Base-by-base conservation (phyloP, 2,113 vertebrate species). In the Oriolus oriolus region DNA sequence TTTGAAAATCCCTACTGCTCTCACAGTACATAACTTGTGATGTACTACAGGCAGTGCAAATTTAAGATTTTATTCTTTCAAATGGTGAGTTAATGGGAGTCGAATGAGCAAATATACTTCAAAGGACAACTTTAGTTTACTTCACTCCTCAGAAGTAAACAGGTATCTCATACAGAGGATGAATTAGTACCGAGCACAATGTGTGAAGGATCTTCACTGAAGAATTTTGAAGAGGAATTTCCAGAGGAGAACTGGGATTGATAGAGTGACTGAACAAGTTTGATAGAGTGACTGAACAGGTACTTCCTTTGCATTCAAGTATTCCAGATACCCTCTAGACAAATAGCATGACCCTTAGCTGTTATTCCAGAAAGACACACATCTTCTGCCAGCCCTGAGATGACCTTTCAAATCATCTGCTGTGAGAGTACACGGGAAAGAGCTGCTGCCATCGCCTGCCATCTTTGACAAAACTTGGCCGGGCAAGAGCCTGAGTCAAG, bases 21-120 rank as follows among this genome's bases (percentile, higher is more conserved):
- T 84, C 84, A 81, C 42, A 89, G 35, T 74, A 41, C n/a, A 19
- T 47, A 68, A 57, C 0, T 12, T 71, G 47, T 76, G 77, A 87
- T 49, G 30, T 64, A 89, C 35, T 81, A 47, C n/a, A 81, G 56
- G 47, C 47, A 87, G 60, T 50, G 59, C 31, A 93, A 95, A 84
- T 82, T 87, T 93, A 78, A 89, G 33, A 70, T 75, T 94, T 91
- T n/a, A 56, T 84, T 89, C 8, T 78, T 94, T 84, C 15, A 78
- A 63, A 79, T 64, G 11, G 8, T 44, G n/a, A 92, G 27, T 78
- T 91, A 89, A 87, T 65, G 16, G 42, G 47, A 96, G 68, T 42
- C 0, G 0, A 87, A 87, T 39, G 33, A 19, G 30, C 54, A 94
- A 81, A 65, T 42, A 84, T 23, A 64, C 56, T 82, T 95, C 87